phyloP scores from a whole-genome alignment of 2,888 invertebrate species.

The Clostera curtula region DNA sequence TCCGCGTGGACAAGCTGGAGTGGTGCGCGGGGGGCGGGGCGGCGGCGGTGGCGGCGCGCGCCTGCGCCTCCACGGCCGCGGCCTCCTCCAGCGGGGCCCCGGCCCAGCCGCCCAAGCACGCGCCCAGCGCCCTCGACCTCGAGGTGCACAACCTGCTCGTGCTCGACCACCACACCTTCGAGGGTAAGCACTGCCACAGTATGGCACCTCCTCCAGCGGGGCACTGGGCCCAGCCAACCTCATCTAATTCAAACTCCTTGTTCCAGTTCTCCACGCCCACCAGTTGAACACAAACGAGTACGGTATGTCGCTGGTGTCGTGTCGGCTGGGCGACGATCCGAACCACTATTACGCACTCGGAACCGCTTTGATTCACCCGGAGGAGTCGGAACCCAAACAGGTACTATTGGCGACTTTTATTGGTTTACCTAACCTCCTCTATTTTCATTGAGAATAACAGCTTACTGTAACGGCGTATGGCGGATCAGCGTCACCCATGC shows the following conservation, averaged over 20 bases:
- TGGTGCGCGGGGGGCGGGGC: conserved; percentile 72
- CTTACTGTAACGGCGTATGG: no score
- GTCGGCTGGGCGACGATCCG: conserved; percentile 92
- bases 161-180: conserved; percentile 97
- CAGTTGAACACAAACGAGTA: conserved; percentile 94
- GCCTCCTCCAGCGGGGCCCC: conserved; percentile 47
- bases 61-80: conserved; percentile 48
- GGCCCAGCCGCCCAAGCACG: conserved; percentile 70
- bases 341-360: conserved; percentile 95
- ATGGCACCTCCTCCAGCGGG: conserved; percentile 8
- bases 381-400: conserved; percentile 96
- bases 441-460: no score
- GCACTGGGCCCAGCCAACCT: background rate
- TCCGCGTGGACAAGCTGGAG: conserved; percentile 91
- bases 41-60: conserved; percentile 34
- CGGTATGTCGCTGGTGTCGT: conserved; percentile 92
- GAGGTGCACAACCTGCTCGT: conserved; percentile 93
- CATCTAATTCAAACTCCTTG: background rate
- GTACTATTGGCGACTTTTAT: conserved; percentile 26
- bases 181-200: conserved; percentile 67
- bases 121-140: conserved; percentile 85
- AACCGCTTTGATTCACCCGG: conserved; percentile 94
- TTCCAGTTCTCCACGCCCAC: conserved; percentile 91
- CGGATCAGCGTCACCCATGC: no score
- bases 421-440: no score